phyloP scores from a whole-genome alignment of 2,797 vertebrate genomes.

The Aeoliscus strigatus region DNA sequence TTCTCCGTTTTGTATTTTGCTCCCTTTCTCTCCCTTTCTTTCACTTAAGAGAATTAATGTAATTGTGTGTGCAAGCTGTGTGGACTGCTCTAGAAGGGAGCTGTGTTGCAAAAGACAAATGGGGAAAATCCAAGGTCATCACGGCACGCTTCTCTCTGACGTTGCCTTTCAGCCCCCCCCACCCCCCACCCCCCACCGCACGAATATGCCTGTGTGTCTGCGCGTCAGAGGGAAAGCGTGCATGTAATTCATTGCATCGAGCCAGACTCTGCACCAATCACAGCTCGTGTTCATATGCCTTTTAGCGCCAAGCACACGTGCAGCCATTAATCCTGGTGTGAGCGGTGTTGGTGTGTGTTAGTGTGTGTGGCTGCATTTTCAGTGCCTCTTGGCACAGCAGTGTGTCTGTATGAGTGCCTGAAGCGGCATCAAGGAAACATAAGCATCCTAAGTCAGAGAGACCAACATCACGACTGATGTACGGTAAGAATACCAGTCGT shows the following conservation, averaged over 20 bases:
- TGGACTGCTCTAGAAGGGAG: constrained; percentile 39
- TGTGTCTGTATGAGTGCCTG: constrained; percentile 46
- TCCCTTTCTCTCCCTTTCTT: constrained; percentile 7
- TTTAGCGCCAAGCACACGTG: constrained; percentile 63
- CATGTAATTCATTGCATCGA: constrained; percentile 51
- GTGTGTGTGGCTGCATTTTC: constrained; percentile 31
- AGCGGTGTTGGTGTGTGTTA: constrained; percentile 22
- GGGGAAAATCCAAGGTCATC: constrained; percentile 79
- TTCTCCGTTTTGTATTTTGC: constrained; percentile 12
- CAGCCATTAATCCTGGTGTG: constrained; percentile 53
- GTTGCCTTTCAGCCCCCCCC: constrained; percentile 42
- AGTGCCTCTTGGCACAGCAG: constrained; percentile 47
- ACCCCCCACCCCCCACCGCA: constrained; percentile 29
- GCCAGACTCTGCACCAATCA: constrained; percentile 67
- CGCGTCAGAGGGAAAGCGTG: constrained; percentile 17
- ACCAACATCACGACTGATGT: constrained; percentile 71
- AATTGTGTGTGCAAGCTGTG: constrained; percentile 21
- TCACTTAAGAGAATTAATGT: constrained; percentile 37
- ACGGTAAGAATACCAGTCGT: constrained; percentile 70
- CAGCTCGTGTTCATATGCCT: constrained; percentile 44
- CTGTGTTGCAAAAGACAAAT: constrained; percentile 48
- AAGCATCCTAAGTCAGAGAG: constrained; percentile 46
- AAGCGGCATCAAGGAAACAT: constrained; percentile 59
- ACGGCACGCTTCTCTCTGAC: constrained; percentile 51
- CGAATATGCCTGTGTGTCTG: constrained; percentile 23